Base-by-base conservation (phyloP, 2,888 invertebrate species). In the Tanytarsus gracilentus region DNA sequence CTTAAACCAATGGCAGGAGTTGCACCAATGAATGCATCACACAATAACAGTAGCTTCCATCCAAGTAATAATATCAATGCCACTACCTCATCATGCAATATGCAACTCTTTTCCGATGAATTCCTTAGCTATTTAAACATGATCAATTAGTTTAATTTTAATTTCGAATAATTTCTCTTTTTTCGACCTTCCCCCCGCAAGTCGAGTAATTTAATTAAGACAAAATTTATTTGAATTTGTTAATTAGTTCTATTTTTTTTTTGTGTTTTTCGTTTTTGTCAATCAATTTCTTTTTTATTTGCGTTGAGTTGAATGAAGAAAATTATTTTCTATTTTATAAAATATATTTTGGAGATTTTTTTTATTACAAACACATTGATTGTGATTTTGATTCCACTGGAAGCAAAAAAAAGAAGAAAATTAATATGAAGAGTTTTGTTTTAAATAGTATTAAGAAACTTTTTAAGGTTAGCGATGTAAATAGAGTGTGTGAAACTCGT, bases 41-140 rank as follows among this genome's bases (percentile, higher is more conserved):
- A 50, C 36, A 21, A 40, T 56, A 55, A 55, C 14, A 16, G 11
- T 29, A 49, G 8, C 21, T 21, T 27, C n/a, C n/a, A n/a, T n/a
- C n/a, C n/a, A n/a, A n/a, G n/a, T 49, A 27, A 18, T 51, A 23
- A 26, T 26, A 33, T 11, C 6, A 9, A 33, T 11, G 9, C 33
- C 9, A n/a, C 33, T 9, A 30, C 56, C 56, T 21, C 61, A 33
- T 48, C 50, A 55, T 27, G 49, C 48, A 58, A 48, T 39, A 58
- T 80, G 67, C 81, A 81, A 71, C 76, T 81, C 63, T 79, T 81
- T 70, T 80, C 80, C 62, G 81, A 79, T 70, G 79, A 80, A 69
- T 80, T 80, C 71, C 77, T 79, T 66, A 77, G 80, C 69, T 80
- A 81, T 71, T 71, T 81, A 66, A 80, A 80, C 71, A 79, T 79